Base-by-base conservation (phyloP, 2,888 invertebrate genomes). In the Caenorhabditis sp. region DNA sequence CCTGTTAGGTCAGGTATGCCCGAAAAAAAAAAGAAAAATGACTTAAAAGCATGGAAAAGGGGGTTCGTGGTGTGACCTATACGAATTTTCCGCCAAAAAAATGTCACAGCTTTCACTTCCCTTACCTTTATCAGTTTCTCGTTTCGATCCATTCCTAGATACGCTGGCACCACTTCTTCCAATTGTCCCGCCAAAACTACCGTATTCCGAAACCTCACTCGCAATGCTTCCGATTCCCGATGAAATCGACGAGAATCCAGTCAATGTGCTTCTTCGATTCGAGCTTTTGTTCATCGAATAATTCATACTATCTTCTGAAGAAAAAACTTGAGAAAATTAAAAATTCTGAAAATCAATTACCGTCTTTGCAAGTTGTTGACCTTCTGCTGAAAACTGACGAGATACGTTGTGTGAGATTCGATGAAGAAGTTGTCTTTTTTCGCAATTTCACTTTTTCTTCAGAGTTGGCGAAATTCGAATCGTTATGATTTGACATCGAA, bases 191-290 rank as follows among this genome's bases (percentile, higher is more conserved):
- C 23, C 53, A 53, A 61, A 58, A 49, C 60, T 63, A 4, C 71
- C 71, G 37, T 58, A 60, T 37, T 72, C 72, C 0, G 72, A 72
- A 12, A 36, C 36, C 21, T 31, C 68, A 19, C 72, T 72, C 21
- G 72, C 61, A 23, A 72, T 72, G 23, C 72, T 72, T 26, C 72
- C 72, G n/a, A 72, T 68, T 31, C 72, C 72, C 14, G 72, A 72
- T 0, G 72, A 72, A 21, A 62, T 72, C 2, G 72, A 72, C 4
- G 72, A 72, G 23, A 57, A 68, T 5, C 72, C 72, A 14, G 64
- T 72, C 21, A 72, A 49, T 6, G 72, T 72, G 36, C 61, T 72
- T 10, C 72, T 64, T 51, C 72, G 72, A 27, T 58, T 64, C 17
- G 23, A 4, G 5, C 26, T 17, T 55, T 55, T 17, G 10, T 21